phyloP scores from a whole-genome alignment of 2,797 vertebrate genomes.

The Champsocephalus esox region DNA sequence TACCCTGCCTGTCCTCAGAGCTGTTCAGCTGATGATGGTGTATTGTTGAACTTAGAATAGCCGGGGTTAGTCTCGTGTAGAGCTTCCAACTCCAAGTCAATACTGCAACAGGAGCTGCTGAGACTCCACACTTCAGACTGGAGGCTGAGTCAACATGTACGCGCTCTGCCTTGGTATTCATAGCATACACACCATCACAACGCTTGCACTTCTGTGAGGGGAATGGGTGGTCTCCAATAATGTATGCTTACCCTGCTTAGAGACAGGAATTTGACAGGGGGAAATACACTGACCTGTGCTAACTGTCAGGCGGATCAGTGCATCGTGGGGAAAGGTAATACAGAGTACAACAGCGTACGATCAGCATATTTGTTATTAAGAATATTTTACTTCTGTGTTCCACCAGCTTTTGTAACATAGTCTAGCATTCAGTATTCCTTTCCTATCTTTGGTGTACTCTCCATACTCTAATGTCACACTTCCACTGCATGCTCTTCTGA shows the following conservation, averaged over 20 bases:
- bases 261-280: constrained; percentile 72
- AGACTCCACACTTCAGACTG: constrained; percentile 49
- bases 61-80: constrained; percentile 45
- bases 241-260: constrained; percentile 68
- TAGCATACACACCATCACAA: constrained; percentile 74
- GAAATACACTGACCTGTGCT: constrained; percentile 50
- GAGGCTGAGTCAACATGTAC: constrained; percentile 72
- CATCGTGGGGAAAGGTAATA: constrained; percentile 69
- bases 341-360: constrained; percentile 14
- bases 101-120: constrained; percentile 72
- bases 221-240: constrained; percentile 56
- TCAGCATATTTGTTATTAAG: constrained; percentile 35
- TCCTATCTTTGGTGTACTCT: not conserved
- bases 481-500: no score
- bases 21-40: constrained; percentile 63
- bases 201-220: constrained; percentile 12
- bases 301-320: constrained; percentile 42
- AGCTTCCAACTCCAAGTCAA: constrained; percentile 66
- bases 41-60: constrained; percentile 56
- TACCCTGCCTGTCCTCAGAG: constrained; percentile 55
- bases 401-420: not conserved
- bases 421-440: not conserved
- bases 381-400: constrained; percentile 7
- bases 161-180: constrained; percentile 62
- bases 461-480: not conserved